Evolutionary conservation across 2,888 invertebrate species (phyloP).

Genomic region (Papilio protenor): DNA sequence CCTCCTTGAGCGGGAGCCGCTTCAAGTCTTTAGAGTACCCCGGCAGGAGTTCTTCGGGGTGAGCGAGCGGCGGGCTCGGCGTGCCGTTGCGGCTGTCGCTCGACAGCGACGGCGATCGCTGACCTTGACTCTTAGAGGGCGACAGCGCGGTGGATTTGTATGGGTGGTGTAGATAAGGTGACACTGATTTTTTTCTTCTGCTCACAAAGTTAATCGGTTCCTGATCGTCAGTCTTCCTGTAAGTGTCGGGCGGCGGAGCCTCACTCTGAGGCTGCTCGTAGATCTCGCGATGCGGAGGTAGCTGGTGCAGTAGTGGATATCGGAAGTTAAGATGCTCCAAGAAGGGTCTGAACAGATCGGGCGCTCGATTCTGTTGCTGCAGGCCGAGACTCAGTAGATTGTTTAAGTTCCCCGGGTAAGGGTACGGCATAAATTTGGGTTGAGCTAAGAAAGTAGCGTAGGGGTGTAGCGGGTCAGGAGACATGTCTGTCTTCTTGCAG

Average conservation of each 20-base stretch:
- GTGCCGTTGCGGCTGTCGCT: constrained; percentile 83
- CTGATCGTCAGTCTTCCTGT: constrained; percentile 69
- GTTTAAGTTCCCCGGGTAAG: constrained; percentile 86
- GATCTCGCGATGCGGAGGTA: constrained; percentile 71
- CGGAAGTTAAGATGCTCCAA: constrained; percentile 77
- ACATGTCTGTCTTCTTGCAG: constrained; percentile 67
- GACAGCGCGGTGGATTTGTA: constrained; percentile 70
- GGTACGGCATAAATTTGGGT: constrained; percentile 85
- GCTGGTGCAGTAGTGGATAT: constrained; percentile 73
- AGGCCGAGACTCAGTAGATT: constrained; percentile 87
- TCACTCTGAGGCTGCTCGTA: constrained; percentile 63
- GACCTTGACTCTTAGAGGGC: constrained; percentile 75
- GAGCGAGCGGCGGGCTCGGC: constrained; percentile 81
- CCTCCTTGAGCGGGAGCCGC: constrained; percentile 81
- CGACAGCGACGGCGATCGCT: constrained; percentile 72
- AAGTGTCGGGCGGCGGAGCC: constrained; percentile 61
- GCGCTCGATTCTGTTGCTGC: constrained; percentile 83
- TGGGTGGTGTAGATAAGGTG: constrained; percentile 76
- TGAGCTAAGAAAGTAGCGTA: constrained; percentile 71
- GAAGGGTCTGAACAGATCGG: constrained; percentile 80
- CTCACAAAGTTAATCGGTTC: constrained; percentile 69
- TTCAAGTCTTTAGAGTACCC: constrained; percentile 75
- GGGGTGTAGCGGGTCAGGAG: constrained; percentile 72
- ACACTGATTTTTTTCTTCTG: constrained; percentile 74
- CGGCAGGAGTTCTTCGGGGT: constrained; percentile 76